Conservation (phyloP, 2,888 invertebrate genomes). For the Tachystola acroxantha region DNA sequence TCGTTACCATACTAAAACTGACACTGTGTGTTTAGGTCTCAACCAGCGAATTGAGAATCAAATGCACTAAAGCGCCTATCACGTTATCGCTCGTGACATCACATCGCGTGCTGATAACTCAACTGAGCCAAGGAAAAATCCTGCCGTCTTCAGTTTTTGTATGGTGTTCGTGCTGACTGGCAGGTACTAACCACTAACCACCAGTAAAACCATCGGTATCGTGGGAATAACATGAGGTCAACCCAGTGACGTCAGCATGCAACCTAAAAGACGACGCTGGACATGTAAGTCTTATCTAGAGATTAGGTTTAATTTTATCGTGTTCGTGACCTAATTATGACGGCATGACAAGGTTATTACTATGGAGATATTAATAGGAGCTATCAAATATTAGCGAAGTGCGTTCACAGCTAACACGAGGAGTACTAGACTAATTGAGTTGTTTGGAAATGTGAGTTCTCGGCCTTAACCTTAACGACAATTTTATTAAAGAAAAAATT, state of each 20-base stretch:
- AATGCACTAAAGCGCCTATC: constrained; percentile 23
- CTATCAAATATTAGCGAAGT: too few relatives aligned
- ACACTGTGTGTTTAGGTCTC: background rate
- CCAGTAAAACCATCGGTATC: constrained; percentile 1
- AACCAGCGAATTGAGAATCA: constrained; percentile 18
- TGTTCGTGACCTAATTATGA: background rate
- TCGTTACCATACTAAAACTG: too few relatives aligned
- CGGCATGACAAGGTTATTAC: too few relatives aligned
- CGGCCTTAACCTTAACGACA: too few relatives aligned
- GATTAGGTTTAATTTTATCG: background rate
- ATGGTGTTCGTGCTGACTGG: background rate
- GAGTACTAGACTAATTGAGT: too few relatives aligned
- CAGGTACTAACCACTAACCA: background rate
- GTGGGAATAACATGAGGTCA: constrained; percentile 3
- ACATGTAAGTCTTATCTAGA: constrained; percentile 2
- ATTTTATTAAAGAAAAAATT: too few relatives aligned
- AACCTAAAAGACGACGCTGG: background rate
- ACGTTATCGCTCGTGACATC: constrained; percentile 45
- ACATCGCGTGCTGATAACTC: constrained; percentile 42
- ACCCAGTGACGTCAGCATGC: constrained; percentile 2
- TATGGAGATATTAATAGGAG: too few relatives aligned
- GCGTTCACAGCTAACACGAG: too few relatives aligned
- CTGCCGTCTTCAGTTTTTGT: constrained; percentile 19
- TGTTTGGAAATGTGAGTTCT: too few relatives aligned
- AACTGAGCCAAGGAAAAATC: constrained; percentile 21